A percentile compares a stretch with the other conserved stretches of the same genome.
Evolutionary conservation across 2,113 vertebrate genomes (phyloP).

Genomic region (Isichthys henryi): DNA sequence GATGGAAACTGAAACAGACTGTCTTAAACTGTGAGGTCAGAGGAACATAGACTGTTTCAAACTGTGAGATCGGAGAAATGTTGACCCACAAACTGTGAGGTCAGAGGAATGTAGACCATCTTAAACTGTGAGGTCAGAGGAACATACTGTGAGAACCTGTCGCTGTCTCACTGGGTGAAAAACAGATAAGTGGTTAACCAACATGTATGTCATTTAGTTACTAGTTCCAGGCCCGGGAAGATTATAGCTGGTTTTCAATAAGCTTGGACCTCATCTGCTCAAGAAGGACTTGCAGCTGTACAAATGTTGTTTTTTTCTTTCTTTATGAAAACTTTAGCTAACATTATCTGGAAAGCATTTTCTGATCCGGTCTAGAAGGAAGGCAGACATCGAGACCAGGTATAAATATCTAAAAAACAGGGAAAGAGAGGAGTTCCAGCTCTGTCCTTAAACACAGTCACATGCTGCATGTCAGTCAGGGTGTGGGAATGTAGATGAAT

Average conservation of each 20-base stretch:
- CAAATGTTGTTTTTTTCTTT: no score
- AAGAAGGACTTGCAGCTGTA: neutral
- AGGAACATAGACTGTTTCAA: neutral
- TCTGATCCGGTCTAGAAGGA: neutral
- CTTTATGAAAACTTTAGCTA: no score
- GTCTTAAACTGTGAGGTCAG: neutral
- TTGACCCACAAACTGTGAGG: neutral
- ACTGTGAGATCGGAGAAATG: neutral
- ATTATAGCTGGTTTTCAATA: neutral
- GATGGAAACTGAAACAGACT: neutral
- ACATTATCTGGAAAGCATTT: neutral
- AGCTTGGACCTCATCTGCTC: neutral
- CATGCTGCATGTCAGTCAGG: neutral
- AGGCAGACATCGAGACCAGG: neutral
- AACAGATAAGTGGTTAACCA: neutral
- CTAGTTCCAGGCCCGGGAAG: neutral
- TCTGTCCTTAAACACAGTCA: neutral
- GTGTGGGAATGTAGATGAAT: slow-evolving; percentile 12
- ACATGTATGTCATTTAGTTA: neutral
- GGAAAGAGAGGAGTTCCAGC: neutral
- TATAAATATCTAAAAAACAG: neutral
- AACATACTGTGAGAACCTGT: neutral
- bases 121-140: neutral
- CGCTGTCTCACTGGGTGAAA: neutral
- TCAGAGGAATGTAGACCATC: neutral